Base-by-base conservation (phyloP, 1,140 invertebrate species). In the Eciton burchellii region DNA sequence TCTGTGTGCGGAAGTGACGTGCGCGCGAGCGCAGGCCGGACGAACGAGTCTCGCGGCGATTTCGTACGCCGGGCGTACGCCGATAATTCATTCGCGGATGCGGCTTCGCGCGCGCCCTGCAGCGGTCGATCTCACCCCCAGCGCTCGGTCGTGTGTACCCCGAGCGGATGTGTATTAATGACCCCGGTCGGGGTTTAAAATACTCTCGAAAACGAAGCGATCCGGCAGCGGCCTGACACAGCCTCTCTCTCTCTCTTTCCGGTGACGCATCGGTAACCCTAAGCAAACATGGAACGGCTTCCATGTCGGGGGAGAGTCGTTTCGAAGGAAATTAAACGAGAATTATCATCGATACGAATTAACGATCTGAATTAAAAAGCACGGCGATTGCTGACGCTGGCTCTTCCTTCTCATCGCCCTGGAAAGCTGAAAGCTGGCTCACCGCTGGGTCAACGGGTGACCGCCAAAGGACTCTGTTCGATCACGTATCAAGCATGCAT, bases 121-220 rank as follows among this genome's bases (percentile, higher is more conserved):
- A 57, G 54, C 47, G 41, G 19, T 16, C 19, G 26, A 84, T 54
- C 54, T 56, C 57, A 47, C 60, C 47, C 60, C 45, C 65, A 11
- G 11, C 68, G 29, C 6, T 12, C 60, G 16, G 45, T 41, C 21
- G 68, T 56, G 45, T 76, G 63, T 59, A 35, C 19, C 35, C 35
- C 76, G 16, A 72, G 65, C 79, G 81, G 85, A 87, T 84, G 85
- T 84, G 85, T 90, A 88, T 91, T 89, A 88, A 86, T 86, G 87
- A 89, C 81, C n/a, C n/a, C 83, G 72, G 65, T 77, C 79, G 84
- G 85, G 63, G 73, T 88, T 88, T 89, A 85, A 88, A 90, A 89
- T 88, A 88, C 76, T 83, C 77, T 62, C 79, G 82, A 62, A 74
- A 77, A 82, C 84, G 72, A 86, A 89, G 72, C 74, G 83, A 81